Evolutionary conservation across 37 sponge, comb jelly and placozoan species (phyloP).

Genomic region (Beroe forskalii): DNA sequence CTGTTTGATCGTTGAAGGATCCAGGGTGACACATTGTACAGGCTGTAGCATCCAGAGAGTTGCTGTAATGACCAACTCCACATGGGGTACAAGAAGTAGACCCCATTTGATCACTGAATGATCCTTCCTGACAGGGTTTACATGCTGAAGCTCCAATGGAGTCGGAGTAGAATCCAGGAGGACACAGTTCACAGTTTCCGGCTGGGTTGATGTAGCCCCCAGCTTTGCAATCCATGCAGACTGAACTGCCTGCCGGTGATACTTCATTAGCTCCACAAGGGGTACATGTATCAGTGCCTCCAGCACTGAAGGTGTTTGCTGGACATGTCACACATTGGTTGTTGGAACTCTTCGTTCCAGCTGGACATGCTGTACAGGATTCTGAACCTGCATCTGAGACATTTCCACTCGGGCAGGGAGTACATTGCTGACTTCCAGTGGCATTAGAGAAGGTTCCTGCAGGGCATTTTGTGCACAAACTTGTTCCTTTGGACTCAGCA

Average conservation of each 20-base stretch:
- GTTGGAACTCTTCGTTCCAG: neutral
- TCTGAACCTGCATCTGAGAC: neutral
- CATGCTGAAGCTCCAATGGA: neutral
- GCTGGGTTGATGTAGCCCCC: constrained; percentile 57
- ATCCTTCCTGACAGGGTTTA: constrained; percentile 7
- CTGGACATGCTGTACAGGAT: constrained; percentile 39
- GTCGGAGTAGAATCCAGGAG: constrained; percentile 35
- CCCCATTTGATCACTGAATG: neutral
- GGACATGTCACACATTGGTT: constrained; percentile 29
- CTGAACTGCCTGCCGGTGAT: neutral
- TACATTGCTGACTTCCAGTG: neutral
- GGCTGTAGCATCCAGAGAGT: constrained; percentile 42
- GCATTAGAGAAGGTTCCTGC: constrained; percentile 4
- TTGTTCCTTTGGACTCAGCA: neutral
- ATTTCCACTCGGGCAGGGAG: constrained; percentile 1
- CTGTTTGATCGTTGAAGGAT: constrained; percentile 14
- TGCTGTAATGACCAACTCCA: constrained; percentile 47
- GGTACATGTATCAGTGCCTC: constrained; percentile 4
- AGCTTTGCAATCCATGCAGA: neutral
- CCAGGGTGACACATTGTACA: constrained; percentile 65
- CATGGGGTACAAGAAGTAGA: constrained; percentile 23
- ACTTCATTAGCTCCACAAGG: neutral
- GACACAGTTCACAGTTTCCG: constrained; percentile 57
- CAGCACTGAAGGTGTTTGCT: constrained; percentile 42
- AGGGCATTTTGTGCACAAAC: neutral